Conservation (phyloP, 1,140 invertebrate genomes). For the Dinoponera quadriceps region DNA sequence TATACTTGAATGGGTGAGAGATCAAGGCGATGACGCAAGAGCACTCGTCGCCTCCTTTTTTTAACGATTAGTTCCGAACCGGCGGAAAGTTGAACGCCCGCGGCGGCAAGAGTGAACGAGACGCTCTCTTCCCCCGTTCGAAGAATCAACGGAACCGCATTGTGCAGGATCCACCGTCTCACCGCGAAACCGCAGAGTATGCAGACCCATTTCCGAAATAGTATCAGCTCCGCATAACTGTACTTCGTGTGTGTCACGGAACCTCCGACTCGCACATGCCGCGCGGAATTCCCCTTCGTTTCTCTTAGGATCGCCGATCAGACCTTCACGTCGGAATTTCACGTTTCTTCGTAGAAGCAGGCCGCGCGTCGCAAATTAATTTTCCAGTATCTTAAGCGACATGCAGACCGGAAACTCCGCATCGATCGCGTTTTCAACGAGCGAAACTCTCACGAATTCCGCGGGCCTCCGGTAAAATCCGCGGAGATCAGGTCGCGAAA, state of each 20-base stretch:
- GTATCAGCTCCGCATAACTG: neutral
- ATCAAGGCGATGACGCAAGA: neutral
- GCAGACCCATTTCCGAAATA: slow-evolving; percentile 5
- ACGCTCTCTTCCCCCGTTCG: neutral
- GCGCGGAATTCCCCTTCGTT: slow-evolving; percentile 11
- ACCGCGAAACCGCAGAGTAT: slow-evolving; percentile 42
- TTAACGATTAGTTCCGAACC: slow-evolving; percentile 10
- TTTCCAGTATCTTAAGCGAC: no score
- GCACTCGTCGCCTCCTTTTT: neutral
- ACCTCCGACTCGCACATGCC: neutral
- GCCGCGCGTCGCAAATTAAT: no score
- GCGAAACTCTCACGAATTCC: no score
- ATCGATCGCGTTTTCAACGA: no score
- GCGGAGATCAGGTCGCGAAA: no score
- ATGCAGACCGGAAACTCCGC: no score
- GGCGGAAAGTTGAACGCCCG: slow-evolving; percentile 24
- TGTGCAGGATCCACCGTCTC: neutral
- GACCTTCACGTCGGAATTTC: neutral
- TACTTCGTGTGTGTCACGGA: neutral
- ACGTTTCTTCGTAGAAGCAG: no score
- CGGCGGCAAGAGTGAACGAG: slow-evolving; percentile 1
- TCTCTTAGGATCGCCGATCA: neutral
- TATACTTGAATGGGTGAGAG: neutral
- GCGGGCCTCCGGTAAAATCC: no score
- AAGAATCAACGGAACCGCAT: slow-evolving; percentile 4